Evolutionary conservation across 2,797 vertebrate genomes (phyloP).

Genomic region (Sebastes kiyomatsui): DNA sequence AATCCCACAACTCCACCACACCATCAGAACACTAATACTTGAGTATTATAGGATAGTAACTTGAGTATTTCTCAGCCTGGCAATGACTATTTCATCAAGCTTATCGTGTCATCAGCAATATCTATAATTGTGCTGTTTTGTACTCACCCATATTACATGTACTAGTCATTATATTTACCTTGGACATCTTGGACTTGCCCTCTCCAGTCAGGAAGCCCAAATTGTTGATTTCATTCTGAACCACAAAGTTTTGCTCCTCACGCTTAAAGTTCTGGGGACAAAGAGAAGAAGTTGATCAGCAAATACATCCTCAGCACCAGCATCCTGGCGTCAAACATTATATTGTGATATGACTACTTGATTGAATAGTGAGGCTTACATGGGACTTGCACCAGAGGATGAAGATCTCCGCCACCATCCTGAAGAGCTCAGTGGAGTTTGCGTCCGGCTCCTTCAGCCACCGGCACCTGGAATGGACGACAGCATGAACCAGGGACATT

Average conservation of each 20-base stretch:
- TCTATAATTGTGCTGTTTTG: background rate
- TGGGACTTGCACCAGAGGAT: conserved; percentile 99
- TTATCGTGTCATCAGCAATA: background rate
- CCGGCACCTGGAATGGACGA: conserved; percentile 83
- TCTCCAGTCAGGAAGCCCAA: conserved; percentile 96
- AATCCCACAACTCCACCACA: background rate
- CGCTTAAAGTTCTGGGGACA: conserved; percentile 94
- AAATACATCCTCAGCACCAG: background rate
- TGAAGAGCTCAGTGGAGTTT: conserved; percentile 95
- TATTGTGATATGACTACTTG: background rate
- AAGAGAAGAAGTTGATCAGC: background rate
- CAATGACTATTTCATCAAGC: background rate
- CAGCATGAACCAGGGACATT: background rate
- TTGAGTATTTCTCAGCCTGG: background rate
- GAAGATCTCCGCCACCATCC: conserved; percentile 98
- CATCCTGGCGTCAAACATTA: background rate
- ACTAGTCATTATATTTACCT: conserved; percentile 83
- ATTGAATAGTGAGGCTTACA: conserved; percentile 76
- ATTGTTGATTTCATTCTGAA: conserved; percentile 99
- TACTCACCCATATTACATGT: background rate
- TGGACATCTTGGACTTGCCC: conserved; percentile 95
- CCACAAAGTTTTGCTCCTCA: conserved; percentile 99
- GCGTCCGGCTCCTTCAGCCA: conserved; percentile 94
- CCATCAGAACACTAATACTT: too few species aligned
- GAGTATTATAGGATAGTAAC: too few species aligned